Conservation (phyloP, 2,797 vertebrate genomes). For the Lepilemur septentrionalis region DNA sequence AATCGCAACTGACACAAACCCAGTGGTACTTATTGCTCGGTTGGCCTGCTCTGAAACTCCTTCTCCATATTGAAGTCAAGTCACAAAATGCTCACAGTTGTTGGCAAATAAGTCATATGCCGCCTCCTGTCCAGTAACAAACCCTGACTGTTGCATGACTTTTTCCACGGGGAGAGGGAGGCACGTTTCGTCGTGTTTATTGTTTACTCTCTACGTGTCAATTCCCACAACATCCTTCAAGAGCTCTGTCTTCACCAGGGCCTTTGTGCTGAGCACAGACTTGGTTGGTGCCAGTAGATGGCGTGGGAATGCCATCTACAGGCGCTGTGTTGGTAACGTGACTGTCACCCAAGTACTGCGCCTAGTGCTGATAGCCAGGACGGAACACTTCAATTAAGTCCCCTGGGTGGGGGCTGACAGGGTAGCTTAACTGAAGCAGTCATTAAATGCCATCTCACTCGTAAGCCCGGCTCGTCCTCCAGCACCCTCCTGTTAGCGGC, state of each 20-base stretch:
- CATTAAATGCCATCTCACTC: conserved; percentile 89
- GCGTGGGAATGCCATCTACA: conserved; percentile 86
- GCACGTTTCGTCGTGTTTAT: conserved; percentile 92
- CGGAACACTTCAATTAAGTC: conserved; percentile 97
- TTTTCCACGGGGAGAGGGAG: conserved; percentile 88
- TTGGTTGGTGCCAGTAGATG: conserved; percentile 90
- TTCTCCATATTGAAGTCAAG: conserved; percentile 93
- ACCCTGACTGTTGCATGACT: conserved; percentile 89
- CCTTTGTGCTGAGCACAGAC: conserved; percentile 93
- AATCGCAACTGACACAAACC: conserved; percentile 72
- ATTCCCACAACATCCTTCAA: conserved; percentile 93
- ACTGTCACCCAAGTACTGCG: conserved; percentile 94
- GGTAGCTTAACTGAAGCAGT: conserved; percentile 83
- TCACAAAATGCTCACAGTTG: conserved; percentile 98
- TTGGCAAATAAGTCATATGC: conserved; percentile 91
- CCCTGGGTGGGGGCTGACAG: conserved; percentile 89
- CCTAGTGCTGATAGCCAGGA: conserved; percentile 95
- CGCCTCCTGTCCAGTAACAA: conserved; percentile 90
- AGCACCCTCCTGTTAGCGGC: no score
- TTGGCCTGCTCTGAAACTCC: conserved; percentile 88
- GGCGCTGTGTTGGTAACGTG: conserved; percentile 73
- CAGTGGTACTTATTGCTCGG: conserved; percentile 76
- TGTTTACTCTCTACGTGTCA: conserved; percentile 91
- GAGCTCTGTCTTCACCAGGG: conserved; percentile 94
- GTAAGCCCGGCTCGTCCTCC: no score